phyloP scores from a whole-genome alignment of 2,888 invertebrate genomes.

The Malthinus flaveolus region DNA sequence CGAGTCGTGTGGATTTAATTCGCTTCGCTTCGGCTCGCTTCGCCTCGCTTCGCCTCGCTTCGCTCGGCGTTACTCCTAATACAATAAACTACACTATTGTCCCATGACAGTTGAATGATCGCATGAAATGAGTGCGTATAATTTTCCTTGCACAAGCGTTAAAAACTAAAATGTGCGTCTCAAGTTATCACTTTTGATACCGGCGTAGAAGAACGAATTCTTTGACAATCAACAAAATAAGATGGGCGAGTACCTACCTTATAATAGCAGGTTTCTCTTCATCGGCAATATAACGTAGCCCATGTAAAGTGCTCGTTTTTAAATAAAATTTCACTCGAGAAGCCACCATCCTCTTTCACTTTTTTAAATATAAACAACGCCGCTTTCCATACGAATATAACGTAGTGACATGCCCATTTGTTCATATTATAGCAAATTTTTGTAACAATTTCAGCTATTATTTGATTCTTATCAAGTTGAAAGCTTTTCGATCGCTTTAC shows the following conservation, averaged over 20 bases:
- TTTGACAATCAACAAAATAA: neutral
- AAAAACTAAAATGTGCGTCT: too few relatives aligned
- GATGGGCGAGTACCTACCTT: constrained; percentile 35
- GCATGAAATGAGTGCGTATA: too few relatives aligned
- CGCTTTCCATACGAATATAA: neutral
- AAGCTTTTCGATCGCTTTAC: constrained; percentile 12
- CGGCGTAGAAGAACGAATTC: too few relatives aligned
- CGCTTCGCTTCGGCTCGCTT: too few relatives aligned
- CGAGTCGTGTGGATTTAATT: too few relatives aligned
- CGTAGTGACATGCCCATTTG: neutral
- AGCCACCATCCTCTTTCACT: neutral
- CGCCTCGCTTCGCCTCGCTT: too few relatives aligned
- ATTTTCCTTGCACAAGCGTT: too few relatives aligned
- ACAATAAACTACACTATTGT: too few relatives aligned
- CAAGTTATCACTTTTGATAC: too few relatives aligned
- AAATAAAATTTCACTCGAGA: constrained; percentile 40
- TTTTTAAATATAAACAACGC: neutral
- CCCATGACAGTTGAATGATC: too few relatives aligned
- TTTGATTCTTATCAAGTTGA: constrained; percentile 13
- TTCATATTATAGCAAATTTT: neutral
- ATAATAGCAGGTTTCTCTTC: constrained; percentile 37
- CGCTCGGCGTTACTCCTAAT: too few relatives aligned
- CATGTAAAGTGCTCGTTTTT: constrained; percentile 47
- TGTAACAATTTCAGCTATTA: constrained; percentile 6
- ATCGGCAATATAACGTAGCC: constrained; percentile 46